Evolutionary conservation across 2,888 invertebrate species (phyloP).

Genomic region (Thelaira solivaga): DNA sequence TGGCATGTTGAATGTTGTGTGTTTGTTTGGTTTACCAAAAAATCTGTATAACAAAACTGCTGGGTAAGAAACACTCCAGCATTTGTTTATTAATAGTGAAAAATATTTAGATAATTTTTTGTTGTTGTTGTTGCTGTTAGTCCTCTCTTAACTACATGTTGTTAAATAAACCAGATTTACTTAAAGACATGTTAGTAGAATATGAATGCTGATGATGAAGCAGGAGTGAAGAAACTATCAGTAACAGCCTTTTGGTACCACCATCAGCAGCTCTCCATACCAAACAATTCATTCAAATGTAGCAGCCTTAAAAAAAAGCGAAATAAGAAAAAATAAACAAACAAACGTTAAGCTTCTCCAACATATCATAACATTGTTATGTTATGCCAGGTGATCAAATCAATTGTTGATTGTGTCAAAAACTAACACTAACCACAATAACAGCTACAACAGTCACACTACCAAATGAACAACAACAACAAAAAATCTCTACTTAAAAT

Average conservation of each 20-base stretch:
- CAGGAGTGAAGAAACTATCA: conserved; percentile 50
- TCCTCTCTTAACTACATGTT: conserved; percentile 32
- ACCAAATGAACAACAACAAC: conserved; percentile 1
- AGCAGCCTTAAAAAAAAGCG: not conserved
- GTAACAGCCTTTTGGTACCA: conserved; percentile 22
- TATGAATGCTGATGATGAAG: conserved; percentile 22
- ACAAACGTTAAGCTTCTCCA: conserved; percentile 53
- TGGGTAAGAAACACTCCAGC: conserved; percentile 21
- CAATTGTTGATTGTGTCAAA: conserved; percentile 71
- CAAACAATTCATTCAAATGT: conserved; percentile 5
- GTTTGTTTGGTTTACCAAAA: no score
- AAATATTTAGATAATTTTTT: conserved; percentile 30
- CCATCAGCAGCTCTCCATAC: conserved; percentile 10
- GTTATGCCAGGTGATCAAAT: conserved; percentile 71
- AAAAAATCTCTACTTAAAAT: conserved; percentile 38
- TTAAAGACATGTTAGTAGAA: conserved; percentile 31
- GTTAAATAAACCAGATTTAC: conserved; percentile 59
- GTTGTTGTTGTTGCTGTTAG: no score
- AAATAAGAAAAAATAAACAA: conserved; percentile 30
- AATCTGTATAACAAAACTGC: conserved; percentile 33
- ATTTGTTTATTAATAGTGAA: conserved; percentile 40
- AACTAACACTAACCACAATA: conserved; percentile 54
- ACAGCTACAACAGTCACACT: conserved; percentile 30
- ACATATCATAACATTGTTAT: conserved; percentile 66
- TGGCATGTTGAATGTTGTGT: conserved; percentile 20